phyloP scores from a whole-genome alignment of 1,140 invertebrate species.

The Atta texana region DNA sequence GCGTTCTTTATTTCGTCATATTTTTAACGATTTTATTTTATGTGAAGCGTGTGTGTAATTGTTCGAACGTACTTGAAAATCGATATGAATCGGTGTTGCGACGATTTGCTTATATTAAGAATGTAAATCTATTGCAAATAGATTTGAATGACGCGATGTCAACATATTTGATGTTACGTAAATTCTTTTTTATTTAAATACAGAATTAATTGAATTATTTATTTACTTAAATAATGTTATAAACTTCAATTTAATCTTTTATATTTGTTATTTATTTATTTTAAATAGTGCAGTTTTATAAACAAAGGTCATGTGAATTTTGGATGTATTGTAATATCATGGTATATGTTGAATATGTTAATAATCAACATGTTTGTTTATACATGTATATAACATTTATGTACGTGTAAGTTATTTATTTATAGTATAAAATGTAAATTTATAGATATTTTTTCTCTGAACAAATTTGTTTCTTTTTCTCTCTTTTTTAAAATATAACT shows the following conservation, averaged over 20 bases:
- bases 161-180: conserved; percentile 6
- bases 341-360: not conserved
- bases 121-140: conserved; percentile 46
- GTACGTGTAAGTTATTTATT: not conserved
- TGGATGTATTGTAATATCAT: not conserved
- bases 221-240: not conserved
- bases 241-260: conserved; percentile 22
- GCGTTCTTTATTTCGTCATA: not conserved
- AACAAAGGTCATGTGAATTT: not conserved
- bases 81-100: conserved; percentile 11
- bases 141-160: not conserved
- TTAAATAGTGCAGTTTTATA: not conserved
- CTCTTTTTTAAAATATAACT: not conserved
- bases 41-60: not conserved
- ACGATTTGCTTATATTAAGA: not conserved
- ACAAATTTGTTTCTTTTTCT: not conserved
- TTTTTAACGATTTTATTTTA: conserved; percentile 10
- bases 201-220: conserved; percentile 34
- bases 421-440: not conserved
- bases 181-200: conserved; percentile 17
- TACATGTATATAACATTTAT: not conserved
- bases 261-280: conserved; percentile 47
- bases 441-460: not conserved
- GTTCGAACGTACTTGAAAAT: conserved; percentile 30
- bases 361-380: not conserved